Conservation (phyloP, 2,797 vertebrate species). For the Tangara arthus region DNA sequence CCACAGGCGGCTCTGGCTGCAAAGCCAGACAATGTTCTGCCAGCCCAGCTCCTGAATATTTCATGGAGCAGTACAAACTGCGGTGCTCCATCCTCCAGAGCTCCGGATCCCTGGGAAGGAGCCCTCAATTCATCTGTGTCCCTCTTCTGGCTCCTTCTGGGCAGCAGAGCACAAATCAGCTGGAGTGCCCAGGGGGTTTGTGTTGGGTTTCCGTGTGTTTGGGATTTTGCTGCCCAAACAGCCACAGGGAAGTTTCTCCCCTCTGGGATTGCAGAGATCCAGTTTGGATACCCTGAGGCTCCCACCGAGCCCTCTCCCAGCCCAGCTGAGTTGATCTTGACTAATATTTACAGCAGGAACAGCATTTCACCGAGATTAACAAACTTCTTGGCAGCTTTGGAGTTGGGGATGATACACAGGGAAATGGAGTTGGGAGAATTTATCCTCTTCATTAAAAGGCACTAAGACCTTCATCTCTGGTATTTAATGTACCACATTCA, state of each 20-base stretch:
- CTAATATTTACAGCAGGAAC: constrained; percentile 22
- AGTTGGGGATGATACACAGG: not conserved
- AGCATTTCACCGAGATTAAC: constrained; percentile 10
- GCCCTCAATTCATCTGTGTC: no score
- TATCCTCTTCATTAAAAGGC: constrained; percentile 32
- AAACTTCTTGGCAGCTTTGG: constrained; percentile 6
- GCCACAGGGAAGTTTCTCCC: not conserved
- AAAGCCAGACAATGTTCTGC: rapidly evolving
- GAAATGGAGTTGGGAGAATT: constrained; percentile 21
- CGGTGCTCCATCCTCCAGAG: rapidly evolving
- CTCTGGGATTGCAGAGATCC: not conserved
- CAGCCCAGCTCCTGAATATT: not conserved
- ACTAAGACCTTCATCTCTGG: not conserved
- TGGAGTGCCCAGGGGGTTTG: not conserved
- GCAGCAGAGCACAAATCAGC: not conserved
- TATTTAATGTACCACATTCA: constrained; percentile 2
- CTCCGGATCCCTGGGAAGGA: not conserved
- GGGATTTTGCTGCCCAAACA: not conserved
- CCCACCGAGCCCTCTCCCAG: not conserved
- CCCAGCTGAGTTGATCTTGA: not conserved
- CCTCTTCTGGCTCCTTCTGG: not conserved
- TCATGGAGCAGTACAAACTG: not conserved
- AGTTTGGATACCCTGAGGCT: not conserved
- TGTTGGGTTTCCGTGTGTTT: not conserved
- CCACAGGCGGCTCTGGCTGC: not conserved